A percentile compares a stretch with the other conserved stretches of the same genome.
Conservation (phyloP, 2,797 vertebrate genomes). For the Basileuterus tristriatus region DNA sequence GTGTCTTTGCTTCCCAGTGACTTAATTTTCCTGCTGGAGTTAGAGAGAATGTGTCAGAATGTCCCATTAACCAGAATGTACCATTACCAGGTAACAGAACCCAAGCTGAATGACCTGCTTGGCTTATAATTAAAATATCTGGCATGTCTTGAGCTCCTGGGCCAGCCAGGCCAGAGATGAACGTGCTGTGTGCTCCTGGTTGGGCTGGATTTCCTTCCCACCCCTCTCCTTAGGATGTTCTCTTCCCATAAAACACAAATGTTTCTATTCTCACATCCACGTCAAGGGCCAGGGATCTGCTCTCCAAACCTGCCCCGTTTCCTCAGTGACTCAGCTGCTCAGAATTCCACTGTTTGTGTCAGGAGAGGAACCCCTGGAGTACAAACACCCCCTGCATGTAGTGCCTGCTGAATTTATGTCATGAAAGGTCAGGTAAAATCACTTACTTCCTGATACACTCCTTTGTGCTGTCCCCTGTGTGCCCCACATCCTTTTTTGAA, state of each 20-base stretch:
- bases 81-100: background rate
- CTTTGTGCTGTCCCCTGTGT: background rate
- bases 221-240: slow-evolving; percentile 1
- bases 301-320: slow-evolving; percentile 68
- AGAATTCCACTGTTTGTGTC: slow-evolving; percentile 40
- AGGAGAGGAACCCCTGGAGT: slow-evolving; percentile 53
- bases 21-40: background rate
- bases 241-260: slow-evolving; percentile 53
- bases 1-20: slow-evolving; percentile 2
- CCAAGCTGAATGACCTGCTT: background rate
- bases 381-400: slow-evolving; percentile 11
- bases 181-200: background rate
- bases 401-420: background rate
- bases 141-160: background rate
- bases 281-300: slow-evolving; percentile 50
- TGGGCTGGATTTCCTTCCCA: slow-evolving; percentile 54
- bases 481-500: background rate
- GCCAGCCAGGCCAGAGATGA: background rate
- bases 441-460: background rate
- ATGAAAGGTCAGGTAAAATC: slow-evolving; percentile 33
- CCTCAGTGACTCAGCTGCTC: slow-evolving; percentile 73
- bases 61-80: background rate
- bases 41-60: background rate
- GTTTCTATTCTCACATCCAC: slow-evolving; percentile 23
- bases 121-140: background rate